Evolutionary conservation across 2,113 vertebrate species (phyloP).

Genomic region (Anoplopoma fimbria): DNA sequence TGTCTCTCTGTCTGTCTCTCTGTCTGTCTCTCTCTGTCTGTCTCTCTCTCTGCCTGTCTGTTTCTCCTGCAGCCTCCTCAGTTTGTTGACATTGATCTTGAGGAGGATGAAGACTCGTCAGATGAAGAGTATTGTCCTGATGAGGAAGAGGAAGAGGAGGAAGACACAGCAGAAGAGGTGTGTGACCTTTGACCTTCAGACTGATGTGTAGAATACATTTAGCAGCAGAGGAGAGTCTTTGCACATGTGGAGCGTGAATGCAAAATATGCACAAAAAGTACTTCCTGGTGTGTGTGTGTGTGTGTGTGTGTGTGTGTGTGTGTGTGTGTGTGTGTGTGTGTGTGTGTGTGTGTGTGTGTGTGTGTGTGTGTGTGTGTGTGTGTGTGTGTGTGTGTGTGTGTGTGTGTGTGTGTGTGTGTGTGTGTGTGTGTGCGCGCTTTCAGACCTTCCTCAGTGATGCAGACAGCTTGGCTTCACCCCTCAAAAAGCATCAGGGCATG

Average conservation of each 20-base stretch:
- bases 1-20: neutral
- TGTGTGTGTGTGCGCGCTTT: no score
- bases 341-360: neutral
- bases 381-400: no score
- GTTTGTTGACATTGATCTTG: conserved; percentile 96
- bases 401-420: no score
- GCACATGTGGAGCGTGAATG: no score
- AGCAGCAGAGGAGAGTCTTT: neutral
- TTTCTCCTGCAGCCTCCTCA: conserved; percentile 86
- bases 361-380: no score
- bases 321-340: neutral
- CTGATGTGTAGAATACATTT: no score
- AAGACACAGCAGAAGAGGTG: conserved; percentile 92
- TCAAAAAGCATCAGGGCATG: conserved; percentile 78
- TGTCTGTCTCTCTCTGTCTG: neutral
- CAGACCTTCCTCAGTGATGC: conserved; percentile 93
- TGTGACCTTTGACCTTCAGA: neutral
- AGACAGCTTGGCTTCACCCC: conserved; percentile 92
- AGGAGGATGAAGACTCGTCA: conserved; percentile 96
- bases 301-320: conserved; percentile 6
- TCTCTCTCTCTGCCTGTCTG: neutral
- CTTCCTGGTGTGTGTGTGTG: neutral
- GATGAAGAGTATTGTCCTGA: conserved; percentile 97
- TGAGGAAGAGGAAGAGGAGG: conserved; percentile 95
- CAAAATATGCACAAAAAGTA: no score